A percentile compares a stretch with the other conserved stretches of the same genome.
phyloP scores from a whole-genome alignment of 2,888 invertebrate species.

The Hypselothyrea guttata region DNA sequence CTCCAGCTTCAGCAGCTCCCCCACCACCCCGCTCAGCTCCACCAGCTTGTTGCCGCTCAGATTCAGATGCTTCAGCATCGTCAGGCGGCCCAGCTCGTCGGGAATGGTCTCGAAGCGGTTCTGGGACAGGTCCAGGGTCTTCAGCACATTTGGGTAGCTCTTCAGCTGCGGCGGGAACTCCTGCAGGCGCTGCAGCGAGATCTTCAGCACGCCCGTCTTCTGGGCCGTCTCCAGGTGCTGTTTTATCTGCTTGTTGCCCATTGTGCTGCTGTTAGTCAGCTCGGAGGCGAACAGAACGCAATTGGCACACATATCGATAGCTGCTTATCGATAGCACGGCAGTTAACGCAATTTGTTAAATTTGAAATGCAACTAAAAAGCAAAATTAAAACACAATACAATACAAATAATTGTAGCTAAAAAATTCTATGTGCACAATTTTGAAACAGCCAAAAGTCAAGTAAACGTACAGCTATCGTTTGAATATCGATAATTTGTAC shows the following conservation, averaged over 20 bases:
- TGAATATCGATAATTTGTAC: too few relatives aligned
- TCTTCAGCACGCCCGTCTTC: slow-evolving; percentile 96
- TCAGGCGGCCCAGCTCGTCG: slow-evolving; percentile 89
- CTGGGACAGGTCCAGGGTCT: slow-evolving; percentile 95
- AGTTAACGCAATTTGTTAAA: too few relatives aligned
- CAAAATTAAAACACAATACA: too few relatives aligned
- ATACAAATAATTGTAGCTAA: too few relatives aligned
- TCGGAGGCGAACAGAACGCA: slow-evolving; percentile 15
- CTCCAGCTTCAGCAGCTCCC: slow-evolving; percentile 88
- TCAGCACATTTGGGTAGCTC: slow-evolving; percentile 86
- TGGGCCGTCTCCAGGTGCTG: slow-evolving; percentile 97
- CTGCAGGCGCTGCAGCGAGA: slow-evolving; percentile 91
- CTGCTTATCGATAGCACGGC: slow-evolving; percentile 22
- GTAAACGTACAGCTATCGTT: too few relatives aligned
- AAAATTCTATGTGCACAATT: too few relatives aligned
- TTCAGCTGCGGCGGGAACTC: slow-evolving; percentile 86
- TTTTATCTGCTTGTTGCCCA: slow-evolving; percentile 95
- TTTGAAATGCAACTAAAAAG: too few relatives aligned
- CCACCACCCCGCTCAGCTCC: slow-evolving; percentile 86
- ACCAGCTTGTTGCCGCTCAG: slow-evolving; percentile 92
- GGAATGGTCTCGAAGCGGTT: slow-evolving; percentile 93
- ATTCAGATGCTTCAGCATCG: slow-evolving; percentile 88
- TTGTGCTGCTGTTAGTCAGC: slow-evolving; percentile 77
- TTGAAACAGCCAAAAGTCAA: too few relatives aligned
- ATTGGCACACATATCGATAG: slow-evolving; percentile 36